A percentile compares a stretch with the other conserved stretches of the same genome.
Evolutionary conservation across 2,888 invertebrate genomes (phyloP).

Genomic region (Drymonia ruficornis): DNA sequence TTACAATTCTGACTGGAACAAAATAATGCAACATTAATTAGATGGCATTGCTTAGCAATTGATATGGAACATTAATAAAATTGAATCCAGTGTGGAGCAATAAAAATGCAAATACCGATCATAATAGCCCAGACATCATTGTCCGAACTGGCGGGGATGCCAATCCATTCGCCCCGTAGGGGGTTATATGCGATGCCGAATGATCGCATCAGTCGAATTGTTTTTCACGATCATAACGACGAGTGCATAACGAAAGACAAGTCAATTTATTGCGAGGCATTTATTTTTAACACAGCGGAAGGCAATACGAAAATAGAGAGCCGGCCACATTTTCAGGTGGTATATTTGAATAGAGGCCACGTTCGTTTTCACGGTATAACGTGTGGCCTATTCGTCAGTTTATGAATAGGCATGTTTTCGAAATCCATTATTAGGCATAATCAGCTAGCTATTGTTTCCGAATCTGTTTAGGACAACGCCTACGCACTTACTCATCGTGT

Average conservation of each 20-base stretch:
- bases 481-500: constrained; percentile 54
- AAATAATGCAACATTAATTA: constrained; percentile 15
- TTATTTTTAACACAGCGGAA: constrained; percentile 29
- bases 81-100: constrained; percentile 51
- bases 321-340: constrained; percentile 16
- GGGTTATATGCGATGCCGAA: constrained; percentile 47
- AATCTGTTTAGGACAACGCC: constrained; percentile 56
- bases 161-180: constrained; percentile 54
- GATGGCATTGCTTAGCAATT: constrained; percentile 6
- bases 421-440: constrained; percentile 43
- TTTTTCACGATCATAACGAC: constrained; percentile 36
- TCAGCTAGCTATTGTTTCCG: constrained; percentile 58
- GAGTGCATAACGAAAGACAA: constrained; percentile 24
- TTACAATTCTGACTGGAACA: not conserved
- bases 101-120: constrained; percentile 74
- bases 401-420: constrained; percentile 43
- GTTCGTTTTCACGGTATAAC: constrained; percentile 19
- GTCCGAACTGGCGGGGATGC: constrained; percentile 62
- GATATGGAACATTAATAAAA: constrained; percentile 39
- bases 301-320: constrained; percentile 17
- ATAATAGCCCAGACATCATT: constrained; percentile 66
- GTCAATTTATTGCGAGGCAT: constrained; percentile 21
- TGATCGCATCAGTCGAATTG: constrained; percentile 47
- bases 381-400: constrained; percentile 15
- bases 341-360: constrained; percentile 21